phyloP scores from a whole-genome alignment of 2,113 vertebrate genomes.

The Oncorhynchus tshawytscha region DNA sequence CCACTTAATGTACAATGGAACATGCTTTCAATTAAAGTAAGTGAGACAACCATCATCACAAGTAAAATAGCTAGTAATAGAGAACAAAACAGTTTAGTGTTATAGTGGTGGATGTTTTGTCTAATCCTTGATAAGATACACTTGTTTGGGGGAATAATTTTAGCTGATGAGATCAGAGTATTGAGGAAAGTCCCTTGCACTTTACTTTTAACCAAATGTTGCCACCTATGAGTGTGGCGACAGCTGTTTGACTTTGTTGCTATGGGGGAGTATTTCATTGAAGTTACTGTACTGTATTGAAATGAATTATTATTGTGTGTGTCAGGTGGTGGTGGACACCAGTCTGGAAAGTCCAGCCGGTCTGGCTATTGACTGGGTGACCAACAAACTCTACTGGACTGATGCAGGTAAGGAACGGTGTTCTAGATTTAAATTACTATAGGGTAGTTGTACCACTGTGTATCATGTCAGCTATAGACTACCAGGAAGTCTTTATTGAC shows the following conservation, averaged over 20 bases:
- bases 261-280: neutral
- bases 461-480: no score
- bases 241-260: neutral
- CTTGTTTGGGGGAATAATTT: no score
- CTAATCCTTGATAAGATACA: no score
- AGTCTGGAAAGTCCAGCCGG: conserved; percentile 97
- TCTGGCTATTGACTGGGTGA: conserved; percentile 96
- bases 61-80: no score
- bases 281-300: neutral
- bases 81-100: no score
- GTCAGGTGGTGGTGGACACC: conserved; percentile 91
- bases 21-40: neutral
- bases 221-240: conserved; percentile 47
- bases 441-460: no score
- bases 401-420: conserved; percentile 86
- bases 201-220: conserved; percentile 21
- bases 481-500: no score
- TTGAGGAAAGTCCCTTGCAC: no score
- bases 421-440: no score
- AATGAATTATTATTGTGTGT: conserved; percentile 35
- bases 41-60: no score
- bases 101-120: no score
- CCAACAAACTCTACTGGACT: conserved; percentile 96
- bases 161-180: no score
- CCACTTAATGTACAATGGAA: neutral